Conservation (phyloP, 2,888 invertebrate genomes). For the Apotomis capreana region DNA sequence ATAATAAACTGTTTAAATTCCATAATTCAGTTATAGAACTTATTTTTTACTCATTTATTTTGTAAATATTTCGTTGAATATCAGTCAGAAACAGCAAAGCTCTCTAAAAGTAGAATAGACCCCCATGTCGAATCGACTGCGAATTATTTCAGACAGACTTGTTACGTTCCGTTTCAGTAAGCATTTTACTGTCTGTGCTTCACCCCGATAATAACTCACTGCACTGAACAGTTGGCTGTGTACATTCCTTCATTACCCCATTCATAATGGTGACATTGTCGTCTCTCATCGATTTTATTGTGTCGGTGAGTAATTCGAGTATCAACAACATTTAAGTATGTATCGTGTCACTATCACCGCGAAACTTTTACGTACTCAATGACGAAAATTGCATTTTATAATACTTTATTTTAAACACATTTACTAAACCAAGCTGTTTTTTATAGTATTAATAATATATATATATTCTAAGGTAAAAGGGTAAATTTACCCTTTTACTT, state of each 20-base stretch:
- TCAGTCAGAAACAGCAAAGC: no score
- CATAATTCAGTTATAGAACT: no score
- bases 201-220: slow-evolving; percentile 69
- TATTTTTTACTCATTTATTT: no score
- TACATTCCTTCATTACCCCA: slow-evolving; percentile 71
- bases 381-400: background rate
- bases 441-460: no score
- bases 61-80: no score
- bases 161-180: slow-evolving; percentile 71
- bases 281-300: slow-evolving; percentile 34
- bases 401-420: no score
- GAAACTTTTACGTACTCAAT: background rate
- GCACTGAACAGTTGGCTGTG: slow-evolving; percentile 60
- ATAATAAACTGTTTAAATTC: no score
- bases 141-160: slow-evolving; percentile 74
- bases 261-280: slow-evolving; percentile 56
- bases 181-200: slow-evolving; percentile 64
- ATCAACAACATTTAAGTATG: background rate
- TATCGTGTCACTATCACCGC: background rate
- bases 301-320: slow-evolving; percentile 1
- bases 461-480: no score
- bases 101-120: no score
- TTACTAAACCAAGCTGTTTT: no score
- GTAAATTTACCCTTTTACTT: no score
- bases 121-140: slow-evolving; percentile 72